Conservation (phyloP, 2,888 invertebrate genomes). For the Harpalus rufipes region DNA sequence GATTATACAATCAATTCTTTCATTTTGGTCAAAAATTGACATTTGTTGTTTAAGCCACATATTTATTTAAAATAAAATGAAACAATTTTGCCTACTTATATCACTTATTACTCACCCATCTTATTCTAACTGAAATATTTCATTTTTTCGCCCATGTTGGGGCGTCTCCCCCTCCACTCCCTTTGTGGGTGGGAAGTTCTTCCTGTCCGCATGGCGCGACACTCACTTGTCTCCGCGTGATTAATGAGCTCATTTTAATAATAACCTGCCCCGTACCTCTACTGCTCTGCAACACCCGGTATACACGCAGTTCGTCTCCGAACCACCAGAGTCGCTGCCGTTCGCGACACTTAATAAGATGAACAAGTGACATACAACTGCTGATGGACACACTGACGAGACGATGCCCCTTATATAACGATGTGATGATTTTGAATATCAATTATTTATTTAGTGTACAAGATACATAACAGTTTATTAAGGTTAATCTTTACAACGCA, state of each 20-base stretch:
- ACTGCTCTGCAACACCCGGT: conserved; percentile 9
- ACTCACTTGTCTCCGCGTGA: conserved; percentile 75
- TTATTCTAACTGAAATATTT: no score
- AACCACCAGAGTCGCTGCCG: conserved; percentile 33
- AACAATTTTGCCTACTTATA: no score
- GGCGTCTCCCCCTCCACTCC: conserved; percentile 8
- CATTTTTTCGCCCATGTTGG: background rate
- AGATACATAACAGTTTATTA: no score
- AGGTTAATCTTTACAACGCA: no score
- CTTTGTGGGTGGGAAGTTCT: conserved; percentile 13
- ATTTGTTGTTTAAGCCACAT: no score
- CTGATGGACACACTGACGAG: conserved; percentile 44
- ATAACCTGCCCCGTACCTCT: conserved; percentile 74
- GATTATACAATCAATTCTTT: no score
- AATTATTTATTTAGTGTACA: no score
- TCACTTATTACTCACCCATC: no score
- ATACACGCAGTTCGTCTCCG: conserved; percentile 10
- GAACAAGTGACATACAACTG: conserved; percentile 56
- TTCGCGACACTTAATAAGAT: conserved; percentile 59
- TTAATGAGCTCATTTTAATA: conserved; percentile 79
- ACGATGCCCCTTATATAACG: background rate
- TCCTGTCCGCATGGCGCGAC: conserved; percentile 47
- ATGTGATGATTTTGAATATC: background rate
- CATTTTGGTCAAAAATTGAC: no score
- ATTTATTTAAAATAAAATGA: no score